Evolutionary conservation across 2,888 invertebrate species (phyloP).

Genomic region (Galerucella calmariensis): DNA sequence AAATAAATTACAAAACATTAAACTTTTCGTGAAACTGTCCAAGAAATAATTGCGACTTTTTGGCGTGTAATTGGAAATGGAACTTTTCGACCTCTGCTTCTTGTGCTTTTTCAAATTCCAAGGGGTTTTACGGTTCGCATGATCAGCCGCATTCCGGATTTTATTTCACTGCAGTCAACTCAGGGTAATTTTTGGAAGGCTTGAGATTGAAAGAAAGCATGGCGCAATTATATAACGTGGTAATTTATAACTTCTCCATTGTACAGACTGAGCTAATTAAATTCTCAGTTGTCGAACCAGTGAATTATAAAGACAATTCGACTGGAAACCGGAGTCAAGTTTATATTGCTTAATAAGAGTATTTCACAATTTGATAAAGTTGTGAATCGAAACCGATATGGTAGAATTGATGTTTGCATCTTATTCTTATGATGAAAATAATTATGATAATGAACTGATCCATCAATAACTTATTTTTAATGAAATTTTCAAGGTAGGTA

Average conservation of each 20-base stretch:
- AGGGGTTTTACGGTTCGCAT: slow-evolving; percentile 29
- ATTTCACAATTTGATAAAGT: background rate
- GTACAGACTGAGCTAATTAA: background rate
- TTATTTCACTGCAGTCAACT: slow-evolving; percentile 20
- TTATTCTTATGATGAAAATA: too few relatives aligned
- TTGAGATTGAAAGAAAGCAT: slow-evolving; percentile 6
- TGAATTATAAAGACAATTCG: background rate
- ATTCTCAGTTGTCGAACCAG: background rate
- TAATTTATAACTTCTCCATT: slow-evolving; percentile 1
- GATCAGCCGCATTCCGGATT: slow-evolving; percentile 20
- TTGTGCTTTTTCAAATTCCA: slow-evolving; percentile 24
- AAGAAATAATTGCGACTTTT: slow-evolving; percentile 62
- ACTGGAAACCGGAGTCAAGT: background rate
- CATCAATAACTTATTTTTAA: too few relatives aligned
- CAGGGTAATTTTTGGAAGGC: background rate
- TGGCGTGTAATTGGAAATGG: slow-evolving; percentile 60
- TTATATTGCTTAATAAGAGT: background rate
- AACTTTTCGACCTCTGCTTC: slow-evolving; percentile 33
- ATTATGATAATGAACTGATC: too few relatives aligned
- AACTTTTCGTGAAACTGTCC: slow-evolving; percentile 61
- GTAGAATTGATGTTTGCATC: too few relatives aligned
- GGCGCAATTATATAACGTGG: background rate
- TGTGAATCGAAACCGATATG: background rate
- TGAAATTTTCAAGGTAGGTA: too few relatives aligned
- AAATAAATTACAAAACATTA: slow-evolving; percentile 62